Base-by-base conservation (phyloP, 2,797 vertebrate genomes). In the Strix occidentalis region DNA sequence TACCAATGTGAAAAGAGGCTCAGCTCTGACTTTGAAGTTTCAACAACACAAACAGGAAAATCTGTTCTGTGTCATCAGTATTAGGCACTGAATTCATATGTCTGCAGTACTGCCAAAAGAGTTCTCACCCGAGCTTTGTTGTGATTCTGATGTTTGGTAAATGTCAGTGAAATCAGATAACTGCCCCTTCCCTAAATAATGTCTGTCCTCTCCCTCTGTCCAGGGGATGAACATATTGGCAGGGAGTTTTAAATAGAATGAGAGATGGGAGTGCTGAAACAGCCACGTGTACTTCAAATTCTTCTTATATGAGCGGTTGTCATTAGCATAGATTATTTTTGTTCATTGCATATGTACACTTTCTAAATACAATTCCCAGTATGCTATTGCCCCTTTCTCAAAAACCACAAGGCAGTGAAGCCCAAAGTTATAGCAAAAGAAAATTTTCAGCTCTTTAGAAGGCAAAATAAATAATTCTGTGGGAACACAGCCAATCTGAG, bases 221-320 rank as follows among this genome's bases (percentile, higher is more conserved):
- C 37, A 84, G 53, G 37, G 84, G 88, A 86, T 0, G 25, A 93
- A 64, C 92, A 96, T 57, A 97, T 97, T 97, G 91, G 97, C 96
- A 97, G 97, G 95, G 97, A 97, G 94, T 98, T 97, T 96, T 97
- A 97, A 98, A 98, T 95, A 98, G 96, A 97, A 97, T 94, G 94
- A 97, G 95, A 97, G 93, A 97, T 95, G 79, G 79, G 85, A 90
- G 58, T 94, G 93, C 94, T 97, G 95, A 95, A 96, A 95, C 95
- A 97, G 95, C 81, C 97, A 95, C 37, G 56, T 95, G 91, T 95
- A 77, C 91, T 80, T 95, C 94, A 91, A 96, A 95, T 94, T 95
- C 89, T 97, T 96, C 97, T 97, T 96, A 64, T 89, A 94, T 97
- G 89, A 97, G 84, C 53, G 61, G 94, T 89, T 96, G 93, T 95